phyloP scores from a whole-genome alignment of 2,888 invertebrate genomes.

The Colostygia pectinataria region DNA sequence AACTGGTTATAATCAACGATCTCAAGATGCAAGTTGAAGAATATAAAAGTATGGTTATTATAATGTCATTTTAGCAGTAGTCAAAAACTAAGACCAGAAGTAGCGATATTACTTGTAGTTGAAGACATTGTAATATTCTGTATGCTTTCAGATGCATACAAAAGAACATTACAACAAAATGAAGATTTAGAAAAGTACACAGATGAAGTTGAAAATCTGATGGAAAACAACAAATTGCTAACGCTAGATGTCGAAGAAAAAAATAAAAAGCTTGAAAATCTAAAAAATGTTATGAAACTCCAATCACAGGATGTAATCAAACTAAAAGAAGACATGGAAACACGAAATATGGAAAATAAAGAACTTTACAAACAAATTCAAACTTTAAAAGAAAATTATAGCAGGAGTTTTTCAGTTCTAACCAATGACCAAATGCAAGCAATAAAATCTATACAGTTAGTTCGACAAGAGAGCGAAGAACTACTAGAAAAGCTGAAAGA shows the following conservation, averaged over 20 bases:
- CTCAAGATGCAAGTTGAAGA: conserved; percentile 63
- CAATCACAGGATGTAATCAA: conserved; percentile 60
- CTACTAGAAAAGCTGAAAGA: conserved; percentile 55
- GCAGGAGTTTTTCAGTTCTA: conserved; percentile 43
- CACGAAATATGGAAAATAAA: conserved; percentile 48
- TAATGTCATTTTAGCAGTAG: background rate
- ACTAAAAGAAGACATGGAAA: conserved; percentile 52
- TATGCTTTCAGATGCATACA: conserved; percentile 54
- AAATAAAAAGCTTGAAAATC: conserved; percentile 53
- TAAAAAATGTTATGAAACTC: conserved; percentile 48
- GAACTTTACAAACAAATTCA: conserved; percentile 47
- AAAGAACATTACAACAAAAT: conserved; percentile 54
- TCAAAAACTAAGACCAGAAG: no score
- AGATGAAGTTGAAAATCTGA: conserved; percentile 47
- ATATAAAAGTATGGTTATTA: conserved; percentile 56
- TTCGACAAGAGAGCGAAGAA: conserved; percentile 61
- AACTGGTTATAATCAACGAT: conserved; percentile 59
- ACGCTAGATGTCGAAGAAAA: conserved; percentile 51
- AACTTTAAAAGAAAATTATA: conserved; percentile 46
- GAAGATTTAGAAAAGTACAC: conserved; percentile 59
- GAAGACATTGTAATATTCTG: conserved; percentile 1
- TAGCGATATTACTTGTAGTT: background rate
- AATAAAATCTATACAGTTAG: conserved; percentile 49
- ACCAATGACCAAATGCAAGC: conserved; percentile 55
- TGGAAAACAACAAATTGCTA: conserved; percentile 49